phyloP scores from a whole-genome alignment of 2,888 invertebrate species.

The Stenchaetothrips biformis region DNA sequence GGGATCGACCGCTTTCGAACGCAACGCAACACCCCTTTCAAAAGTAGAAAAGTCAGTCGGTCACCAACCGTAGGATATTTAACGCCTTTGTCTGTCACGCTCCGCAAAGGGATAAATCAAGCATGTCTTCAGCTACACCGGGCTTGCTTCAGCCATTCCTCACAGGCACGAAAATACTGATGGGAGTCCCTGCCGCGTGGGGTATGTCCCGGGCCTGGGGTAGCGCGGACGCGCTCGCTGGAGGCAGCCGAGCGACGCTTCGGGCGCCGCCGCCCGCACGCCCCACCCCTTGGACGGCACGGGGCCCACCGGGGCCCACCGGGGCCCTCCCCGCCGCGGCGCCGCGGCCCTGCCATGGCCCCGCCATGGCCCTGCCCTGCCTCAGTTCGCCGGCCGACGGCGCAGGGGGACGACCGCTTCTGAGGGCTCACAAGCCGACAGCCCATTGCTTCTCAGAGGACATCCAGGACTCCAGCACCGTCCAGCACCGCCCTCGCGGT shows the following conservation, averaged over 20 bases:
- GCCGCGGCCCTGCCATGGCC: neutral
- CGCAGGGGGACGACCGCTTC: slow-evolving; percentile 3
- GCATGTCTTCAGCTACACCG: too few relatives aligned
- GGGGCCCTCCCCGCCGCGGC: neutral
- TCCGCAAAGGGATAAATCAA: too few relatives aligned
- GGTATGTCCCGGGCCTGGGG: too few relatives aligned
- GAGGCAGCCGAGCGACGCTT: slow-evolving; percentile 10
- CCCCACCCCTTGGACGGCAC: neutral
- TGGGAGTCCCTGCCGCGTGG: too few relatives aligned
- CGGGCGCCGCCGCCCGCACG: slow-evolving; percentile 14
- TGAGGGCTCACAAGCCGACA: neutral
- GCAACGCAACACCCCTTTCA: too few relatives aligned
- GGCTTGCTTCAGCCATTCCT: too few relatives aligned
- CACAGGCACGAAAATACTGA: too few relatives aligned
- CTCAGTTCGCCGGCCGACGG: slow-evolving; percentile 17
- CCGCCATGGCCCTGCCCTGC: neutral
- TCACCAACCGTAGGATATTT: too few relatives aligned
- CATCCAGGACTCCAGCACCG: neutral
- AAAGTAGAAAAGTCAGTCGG: too few relatives aligned
- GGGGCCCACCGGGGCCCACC: neutral
- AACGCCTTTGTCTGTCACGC: too few relatives aligned
- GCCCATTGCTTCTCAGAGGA: too few relatives aligned
- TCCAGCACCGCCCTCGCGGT: neutral
- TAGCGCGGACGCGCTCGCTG: neutral
- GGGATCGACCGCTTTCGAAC: too few relatives aligned